Evolutionary conservation across 2,797 vertebrate species (phyloP).

Genomic region (Gymnothorax reevesii): DNA sequence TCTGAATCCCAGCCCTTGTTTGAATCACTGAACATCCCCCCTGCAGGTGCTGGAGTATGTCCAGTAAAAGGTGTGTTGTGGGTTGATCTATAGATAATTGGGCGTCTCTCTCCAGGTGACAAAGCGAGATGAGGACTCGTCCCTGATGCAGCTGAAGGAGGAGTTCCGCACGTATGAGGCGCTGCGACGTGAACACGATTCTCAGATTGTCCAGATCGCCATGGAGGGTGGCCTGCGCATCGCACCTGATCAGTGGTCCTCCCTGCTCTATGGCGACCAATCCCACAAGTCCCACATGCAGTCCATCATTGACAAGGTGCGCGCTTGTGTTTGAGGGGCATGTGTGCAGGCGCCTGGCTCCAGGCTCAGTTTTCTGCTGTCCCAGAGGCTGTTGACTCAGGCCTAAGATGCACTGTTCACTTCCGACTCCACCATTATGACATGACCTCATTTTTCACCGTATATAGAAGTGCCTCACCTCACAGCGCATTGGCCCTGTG

Average conservation of each 20-base stretch:
- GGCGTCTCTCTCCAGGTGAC: conserved; percentile 78
- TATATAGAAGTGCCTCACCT: neutral
- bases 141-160: conserved; percentile 97
- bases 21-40: too few species aligned
- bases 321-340: conserved; percentile 32
- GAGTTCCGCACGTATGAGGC: conserved; percentile 97
- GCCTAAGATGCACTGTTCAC: neutral
- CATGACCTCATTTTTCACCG: neutral
- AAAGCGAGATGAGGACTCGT: conserved; percentile 97
- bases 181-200: conserved; percentile 94
- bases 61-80: neutral
- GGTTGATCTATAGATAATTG: neutral
- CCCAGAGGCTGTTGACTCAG: neutral
- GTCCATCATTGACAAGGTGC: conserved; percentile 98
- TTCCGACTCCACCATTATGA: neutral
- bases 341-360: neutral
- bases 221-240: conserved; percentile 98
- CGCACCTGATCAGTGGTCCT: conserved; percentile 99
- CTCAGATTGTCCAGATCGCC: conserved; percentile 97
- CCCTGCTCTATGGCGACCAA: conserved; percentile 94
- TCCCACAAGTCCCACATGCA: conserved; percentile 99
- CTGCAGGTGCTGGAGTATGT: neutral
- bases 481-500: neutral
- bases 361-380: neutral
- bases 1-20: neutral